Percentiles rank a stretch among this genome's conserved stretches.
These are phyloP conservation scores for Notodonta dromedarius DNA, from an alignment of 2,888 invertebrate species.

Conservation along the genomic window DNA sequence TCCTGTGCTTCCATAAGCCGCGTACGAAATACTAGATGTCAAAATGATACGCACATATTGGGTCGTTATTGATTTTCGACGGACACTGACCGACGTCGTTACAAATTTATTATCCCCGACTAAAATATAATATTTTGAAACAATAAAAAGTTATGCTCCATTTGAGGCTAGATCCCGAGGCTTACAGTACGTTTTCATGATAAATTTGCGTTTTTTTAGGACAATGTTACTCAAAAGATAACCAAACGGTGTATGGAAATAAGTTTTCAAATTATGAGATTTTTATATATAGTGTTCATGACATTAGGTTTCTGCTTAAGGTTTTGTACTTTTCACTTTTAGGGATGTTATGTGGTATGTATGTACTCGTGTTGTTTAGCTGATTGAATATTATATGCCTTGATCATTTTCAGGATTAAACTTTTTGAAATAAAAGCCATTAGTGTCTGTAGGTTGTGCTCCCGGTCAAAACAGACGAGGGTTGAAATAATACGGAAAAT, in stretches of 20 bases:
- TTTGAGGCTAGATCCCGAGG: background rate
- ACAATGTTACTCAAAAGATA: background rate
- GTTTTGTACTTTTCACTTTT: too few species aligned
- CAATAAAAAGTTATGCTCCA: background rate
- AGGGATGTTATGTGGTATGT: too few species aligned
- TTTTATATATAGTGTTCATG: too few species aligned
- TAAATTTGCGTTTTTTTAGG: background rate
- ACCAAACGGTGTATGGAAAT: background rate
- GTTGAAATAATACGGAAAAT: background rate
- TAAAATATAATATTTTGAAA: slow-evolving; percentile 4
- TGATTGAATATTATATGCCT: too few species aligned
- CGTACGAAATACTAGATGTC: slow-evolving; percentile 72
- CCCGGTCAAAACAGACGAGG: slow-evolving; percentile 1
- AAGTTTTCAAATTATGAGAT: background rate
- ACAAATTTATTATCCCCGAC: slow-evolving; percentile 30
- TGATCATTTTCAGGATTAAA: background rate
- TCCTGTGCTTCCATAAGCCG: slow-evolving; percentile 47
- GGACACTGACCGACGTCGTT: slow-evolving; percentile 53
- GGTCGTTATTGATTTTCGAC: slow-evolving; percentile 71
- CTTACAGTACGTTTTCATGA: background rate
- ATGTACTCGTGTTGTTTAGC: too few species aligned
- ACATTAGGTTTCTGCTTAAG: too few species aligned
- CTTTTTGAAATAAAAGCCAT: background rate
- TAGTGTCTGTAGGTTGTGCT: background rate
- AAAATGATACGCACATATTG: slow-evolving; percentile 78